Base-by-base conservation (phyloP, 2,113 vertebrate genomes). In the Platichthys stellatus region DNA sequence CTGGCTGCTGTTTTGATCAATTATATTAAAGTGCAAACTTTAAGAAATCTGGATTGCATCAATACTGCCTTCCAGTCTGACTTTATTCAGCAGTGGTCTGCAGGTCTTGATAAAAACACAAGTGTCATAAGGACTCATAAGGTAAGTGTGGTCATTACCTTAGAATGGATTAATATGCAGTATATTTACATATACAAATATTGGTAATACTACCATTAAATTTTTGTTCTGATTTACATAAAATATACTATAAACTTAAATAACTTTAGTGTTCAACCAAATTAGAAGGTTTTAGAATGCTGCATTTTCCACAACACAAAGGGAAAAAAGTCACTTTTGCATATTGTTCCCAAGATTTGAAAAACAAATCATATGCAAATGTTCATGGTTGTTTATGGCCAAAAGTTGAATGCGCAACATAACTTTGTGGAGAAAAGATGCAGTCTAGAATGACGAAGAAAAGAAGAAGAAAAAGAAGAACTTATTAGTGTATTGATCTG, bases 21-120 rank as follows among this genome's bases (percentile, higher is more conserved):
- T 93, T 92, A 93, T 90, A 91, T 90, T 93, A 87, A 92, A 91
- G 83, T 77, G 56, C 64, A 88, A 89, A 87, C 74, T 83, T 84
- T 31, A 81, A 81, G 57, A 63, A 69, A 90, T 83, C 75, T 81
- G 63, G 24, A 90, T 77, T 83, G 61, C 73, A 54, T 89, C 89
- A 84, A 80, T 86, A 71, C 63, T 75, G 63, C 66, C 43, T 86
- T 82, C 62, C 74, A 72, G 17, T 17, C 59, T 69, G 8, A 28
- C 63, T 81, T 69, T 31, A 14, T 69, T 67, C 38, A 80, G 66
- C 18, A 51, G 21, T 45, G 18, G 28, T 69, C 15, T 72, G 28
- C 43, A 72, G 45, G 40, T 53, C n/a, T 73, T 18, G 57, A 28
- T 60, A 20, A 38, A n/a, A 69, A 6, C 21, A 6, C 21, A 10